A percentile compares a stretch with the other conserved stretches of the same genome.
These are phyloP conservation scores for Platorchestia sp. DNA, from an alignment of 1,140 invertebrate genomes.

Conservation along the genomic window DNA sequence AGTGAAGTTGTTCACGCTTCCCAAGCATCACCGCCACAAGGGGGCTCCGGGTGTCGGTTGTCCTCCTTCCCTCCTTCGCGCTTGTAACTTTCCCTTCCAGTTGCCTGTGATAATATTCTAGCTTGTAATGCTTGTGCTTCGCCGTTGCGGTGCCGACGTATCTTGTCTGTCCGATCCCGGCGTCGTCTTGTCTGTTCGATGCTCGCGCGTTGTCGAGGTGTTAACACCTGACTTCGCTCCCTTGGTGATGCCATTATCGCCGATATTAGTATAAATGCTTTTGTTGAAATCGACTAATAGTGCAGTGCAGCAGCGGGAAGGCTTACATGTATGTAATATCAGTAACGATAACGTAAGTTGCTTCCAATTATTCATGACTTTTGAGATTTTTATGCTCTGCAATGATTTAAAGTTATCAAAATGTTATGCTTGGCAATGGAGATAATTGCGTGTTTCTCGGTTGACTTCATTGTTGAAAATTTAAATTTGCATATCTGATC, in stretches of 20 bases:
- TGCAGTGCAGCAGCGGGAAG: not conserved
- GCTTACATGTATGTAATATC: not conserved
- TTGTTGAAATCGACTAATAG: not conserved
- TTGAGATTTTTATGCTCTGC: not conserved
- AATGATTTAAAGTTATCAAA: not conserved
- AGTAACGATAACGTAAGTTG: not conserved
- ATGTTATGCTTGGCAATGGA: not conserved
- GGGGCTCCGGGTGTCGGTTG: not conserved
- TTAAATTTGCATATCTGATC: not conserved
- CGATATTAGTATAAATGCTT: not conserved
- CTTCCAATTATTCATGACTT: not conserved
- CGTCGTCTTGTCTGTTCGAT: not conserved
- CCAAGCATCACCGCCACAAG: conserved; percentile 4
- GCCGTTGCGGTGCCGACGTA: not conserved
- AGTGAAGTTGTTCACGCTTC: not conserved
- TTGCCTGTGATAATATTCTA: conserved; percentile 48
- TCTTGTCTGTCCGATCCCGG: not conserved
- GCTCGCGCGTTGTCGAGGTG: not conserved
- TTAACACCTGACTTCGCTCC: not conserved
- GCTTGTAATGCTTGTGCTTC: conserved; percentile 36
- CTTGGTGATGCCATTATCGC: not conserved
- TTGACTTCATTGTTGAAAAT: not conserved
- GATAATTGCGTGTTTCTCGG: not conserved
- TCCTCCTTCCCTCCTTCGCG: conserved; percentile 46
- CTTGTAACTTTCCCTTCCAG: conserved; percentile 53